Conservation (phyloP, 2,113 vertebrate genomes). For the Aix galericulata region DNA sequence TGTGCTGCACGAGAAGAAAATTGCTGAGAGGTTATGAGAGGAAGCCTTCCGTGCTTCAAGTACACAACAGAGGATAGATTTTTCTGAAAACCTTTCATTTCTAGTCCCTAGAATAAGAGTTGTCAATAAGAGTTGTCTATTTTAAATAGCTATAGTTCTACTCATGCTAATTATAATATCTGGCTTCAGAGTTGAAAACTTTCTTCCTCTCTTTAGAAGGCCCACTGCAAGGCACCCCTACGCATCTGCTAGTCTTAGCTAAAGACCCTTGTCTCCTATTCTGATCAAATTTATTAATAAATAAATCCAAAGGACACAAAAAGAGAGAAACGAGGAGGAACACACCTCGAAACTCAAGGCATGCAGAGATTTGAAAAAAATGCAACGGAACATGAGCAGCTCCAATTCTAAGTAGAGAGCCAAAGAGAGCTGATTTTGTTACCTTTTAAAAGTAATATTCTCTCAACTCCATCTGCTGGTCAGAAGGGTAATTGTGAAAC, state of each 20-base stretch:
- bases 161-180: conserved; percentile 13
- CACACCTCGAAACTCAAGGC: not conserved
- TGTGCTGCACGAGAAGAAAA: not conserved
- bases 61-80: not conserved
- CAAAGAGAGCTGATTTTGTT: not conserved
- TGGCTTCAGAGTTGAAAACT: not conserved
- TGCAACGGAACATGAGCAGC: not conserved
- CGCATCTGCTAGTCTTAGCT: not conserved
- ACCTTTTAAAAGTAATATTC: not conserved
- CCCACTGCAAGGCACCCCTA: not conserved
- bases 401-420: not conserved
- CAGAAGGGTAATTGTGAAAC: conserved; percentile 33
- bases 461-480: conserved; percentile 71
- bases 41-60: not conserved
- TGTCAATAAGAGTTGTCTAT: not conserved
- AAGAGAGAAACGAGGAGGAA: not conserved
- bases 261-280: not conserved
- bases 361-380: fast-evolving
- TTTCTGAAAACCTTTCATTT: not conserved
- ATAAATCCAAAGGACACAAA: not conserved
- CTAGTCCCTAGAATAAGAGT: not conserved
- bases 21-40: not conserved
- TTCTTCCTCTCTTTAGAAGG: not conserved
- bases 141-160: conserved; percentile 1
- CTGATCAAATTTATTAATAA: not conserved